phyloP scores from a whole-genome alignment of 1,140 invertebrate species.

The Geopemphigus sp. region DNA sequence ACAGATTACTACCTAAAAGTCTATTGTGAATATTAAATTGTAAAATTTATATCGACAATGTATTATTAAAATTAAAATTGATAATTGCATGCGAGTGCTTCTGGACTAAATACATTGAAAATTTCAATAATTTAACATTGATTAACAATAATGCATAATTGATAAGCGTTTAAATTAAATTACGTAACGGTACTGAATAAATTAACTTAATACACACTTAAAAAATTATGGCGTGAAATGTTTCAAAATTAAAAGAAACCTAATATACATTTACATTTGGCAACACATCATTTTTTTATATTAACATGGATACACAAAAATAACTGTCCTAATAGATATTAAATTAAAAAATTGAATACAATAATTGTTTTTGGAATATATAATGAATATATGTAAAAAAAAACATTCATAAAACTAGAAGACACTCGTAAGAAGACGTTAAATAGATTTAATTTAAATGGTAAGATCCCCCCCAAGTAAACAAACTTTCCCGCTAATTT shows the following conservation, averaged over 20 bases:
- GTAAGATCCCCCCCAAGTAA: constrained; percentile 8
- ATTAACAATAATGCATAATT: constrained; percentile 10
- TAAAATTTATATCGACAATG: no score
- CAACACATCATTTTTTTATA: constrained; percentile 11
- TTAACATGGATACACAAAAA: constrained; percentile 9
- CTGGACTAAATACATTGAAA: background rate
- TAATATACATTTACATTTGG: background rate
- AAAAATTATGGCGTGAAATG: constrained; percentile 22
- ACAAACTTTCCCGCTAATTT: constrained; percentile 7
- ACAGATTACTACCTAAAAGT: no score
- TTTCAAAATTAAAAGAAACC: background rate
- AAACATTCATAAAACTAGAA: constrained; percentile 23
- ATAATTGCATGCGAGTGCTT: background rate
- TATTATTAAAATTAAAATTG: background rate
- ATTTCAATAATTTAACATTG: background rate
- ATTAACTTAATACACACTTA: constrained; percentile 6
- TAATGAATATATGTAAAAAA: background rate
- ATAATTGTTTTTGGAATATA: constrained; percentile 3
- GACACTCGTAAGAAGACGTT: constrained; percentile 34
- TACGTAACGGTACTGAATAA: background rate
- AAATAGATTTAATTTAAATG: constrained; percentile 22
- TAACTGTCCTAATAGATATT: background rate
- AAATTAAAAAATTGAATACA: background rate
- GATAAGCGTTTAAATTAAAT: constrained; percentile 10
- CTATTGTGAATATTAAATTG: no score